Evolutionary conservation across 2,797 vertebrate genomes (phyloP).

Genomic region (Vipera latastei): DNA sequence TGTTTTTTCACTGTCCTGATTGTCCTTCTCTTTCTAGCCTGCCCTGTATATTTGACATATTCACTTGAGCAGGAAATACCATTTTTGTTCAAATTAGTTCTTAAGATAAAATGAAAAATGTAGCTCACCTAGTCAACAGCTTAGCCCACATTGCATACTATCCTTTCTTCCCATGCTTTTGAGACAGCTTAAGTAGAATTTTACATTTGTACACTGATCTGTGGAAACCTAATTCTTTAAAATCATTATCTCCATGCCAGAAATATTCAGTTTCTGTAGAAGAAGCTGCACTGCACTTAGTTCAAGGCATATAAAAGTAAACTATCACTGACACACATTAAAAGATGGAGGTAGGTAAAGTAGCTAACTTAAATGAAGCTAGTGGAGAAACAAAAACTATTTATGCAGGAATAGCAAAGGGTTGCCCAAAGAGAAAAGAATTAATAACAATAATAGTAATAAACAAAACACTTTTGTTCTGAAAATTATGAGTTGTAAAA

Average conservation of each 20-base stretch:
- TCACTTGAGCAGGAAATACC: neutral
- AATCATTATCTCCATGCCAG: neutral
- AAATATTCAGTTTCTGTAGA: neutral
- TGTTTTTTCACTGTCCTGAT: neutral
- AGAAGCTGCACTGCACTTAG: neutral
- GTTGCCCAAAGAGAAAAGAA: too few species aligned
- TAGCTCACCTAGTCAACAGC: neutral
- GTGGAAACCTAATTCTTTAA: neutral
- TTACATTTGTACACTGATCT: neutral
- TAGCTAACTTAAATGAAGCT: neutral
- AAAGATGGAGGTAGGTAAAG: neutral
- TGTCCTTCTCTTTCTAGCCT: neutral
- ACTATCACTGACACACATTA: neutral
- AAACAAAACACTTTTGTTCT: neutral
- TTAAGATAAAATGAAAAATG: neutral
- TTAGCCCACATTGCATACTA: neutral
- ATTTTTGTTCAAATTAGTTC: neutral
- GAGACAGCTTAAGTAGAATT: neutral
- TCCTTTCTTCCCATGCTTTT: neutral
- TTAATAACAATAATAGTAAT: neutral
- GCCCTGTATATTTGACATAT: neutral
- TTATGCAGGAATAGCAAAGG: neutral
- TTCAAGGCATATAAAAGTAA: neutral
- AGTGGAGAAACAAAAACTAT: neutral
- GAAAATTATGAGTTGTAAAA: neutral